phyloP scores from a whole-genome alignment of 1,140 invertebrate genomes.

The Cyphomyrmex costatus region DNA sequence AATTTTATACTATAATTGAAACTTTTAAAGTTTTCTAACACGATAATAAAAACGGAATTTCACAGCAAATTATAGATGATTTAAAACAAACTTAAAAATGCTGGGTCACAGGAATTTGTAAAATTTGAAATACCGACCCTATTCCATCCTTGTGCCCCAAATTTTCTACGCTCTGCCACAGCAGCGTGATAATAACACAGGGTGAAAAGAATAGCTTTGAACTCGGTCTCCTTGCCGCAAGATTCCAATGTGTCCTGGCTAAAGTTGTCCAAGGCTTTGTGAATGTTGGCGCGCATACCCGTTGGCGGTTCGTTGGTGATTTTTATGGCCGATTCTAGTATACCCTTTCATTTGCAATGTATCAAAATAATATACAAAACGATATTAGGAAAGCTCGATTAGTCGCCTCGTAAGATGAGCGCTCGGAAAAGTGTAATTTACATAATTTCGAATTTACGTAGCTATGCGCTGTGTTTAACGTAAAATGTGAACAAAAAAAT shows the following conservation, averaged over 20 bases:
- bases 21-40: neutral
- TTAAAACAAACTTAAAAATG: neutral
- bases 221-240: conserved; percentile 97
- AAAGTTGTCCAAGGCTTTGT: conserved; percentile 98
- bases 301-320: conserved; percentile 98
- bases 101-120: neutral
- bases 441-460: neutral
- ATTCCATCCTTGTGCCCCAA: conserved; percentile 98
- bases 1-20: neutral
- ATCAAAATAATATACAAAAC: neutral
- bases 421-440: neutral
- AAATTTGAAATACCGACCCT: conserved; percentile 83
- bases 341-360: conserved; percentile 88
- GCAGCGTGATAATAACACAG: conserved; percentile 99
- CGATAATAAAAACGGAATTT: neutral
- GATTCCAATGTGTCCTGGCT: conserved; percentile 97
- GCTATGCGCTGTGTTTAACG: no score
- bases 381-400: neutral
- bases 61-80: neutral
- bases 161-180: conserved; percentile 96
- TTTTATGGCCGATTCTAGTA: conserved; percentile 97
- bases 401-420: no score
- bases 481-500: neutral
- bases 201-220: conserved; percentile 96
- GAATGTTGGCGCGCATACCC: conserved; percentile 97